A percentile compares a stretch with the other conserved stretches of the same genome.
Evolutionary conservation across 2,888 invertebrate genomes (phyloP).

Genomic region (Platypus cylindrus): DNA sequence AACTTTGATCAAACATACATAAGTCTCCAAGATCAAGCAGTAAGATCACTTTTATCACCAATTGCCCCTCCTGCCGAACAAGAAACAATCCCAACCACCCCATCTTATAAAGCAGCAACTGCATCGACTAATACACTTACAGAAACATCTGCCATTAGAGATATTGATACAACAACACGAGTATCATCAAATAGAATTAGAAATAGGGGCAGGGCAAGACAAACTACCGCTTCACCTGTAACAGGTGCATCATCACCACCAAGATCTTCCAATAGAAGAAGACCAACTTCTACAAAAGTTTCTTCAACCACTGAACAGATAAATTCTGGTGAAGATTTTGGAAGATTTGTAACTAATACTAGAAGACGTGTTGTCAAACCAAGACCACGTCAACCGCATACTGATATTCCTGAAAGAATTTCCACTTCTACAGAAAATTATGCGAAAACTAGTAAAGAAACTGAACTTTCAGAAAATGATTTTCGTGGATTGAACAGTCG

Average conservation of each 20-base stretch:
- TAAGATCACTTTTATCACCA: conserved; percentile 29
- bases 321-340: conserved; percentile 15
- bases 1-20: conserved; percentile 14
- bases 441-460: conserved; percentile 7
- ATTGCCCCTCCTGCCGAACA: conserved; percentile 27
- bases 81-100: conserved; percentile 6
- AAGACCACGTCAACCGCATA: conserved; percentile 25
- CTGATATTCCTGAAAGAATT: conserved; percentile 18
- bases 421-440: conserved; percentile 23
- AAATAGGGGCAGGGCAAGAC: conserved; percentile 38
- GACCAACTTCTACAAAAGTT: conserved; percentile 27
- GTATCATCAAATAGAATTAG: conserved; percentile 28
- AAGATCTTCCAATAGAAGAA: conserved; percentile 24
- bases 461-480: conserved; percentile 12
- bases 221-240: conserved; percentile 34
- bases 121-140: conserved; percentile 5
- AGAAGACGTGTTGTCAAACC: conserved; percentile 28
- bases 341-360: conserved; percentile 17
- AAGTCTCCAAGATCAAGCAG: conserved; percentile 39
- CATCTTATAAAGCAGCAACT: neutral
- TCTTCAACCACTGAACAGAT: conserved; percentile 18
- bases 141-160: conserved; percentile 6
- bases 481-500: conserved; percentile 12
- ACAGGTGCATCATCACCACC: conserved; percentile 30
- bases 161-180: conserved; percentile 12